Evolutionary conservation across 2,113 vertebrate species (phyloP).

Genomic region (Gavialis gangeticus): DNA sequence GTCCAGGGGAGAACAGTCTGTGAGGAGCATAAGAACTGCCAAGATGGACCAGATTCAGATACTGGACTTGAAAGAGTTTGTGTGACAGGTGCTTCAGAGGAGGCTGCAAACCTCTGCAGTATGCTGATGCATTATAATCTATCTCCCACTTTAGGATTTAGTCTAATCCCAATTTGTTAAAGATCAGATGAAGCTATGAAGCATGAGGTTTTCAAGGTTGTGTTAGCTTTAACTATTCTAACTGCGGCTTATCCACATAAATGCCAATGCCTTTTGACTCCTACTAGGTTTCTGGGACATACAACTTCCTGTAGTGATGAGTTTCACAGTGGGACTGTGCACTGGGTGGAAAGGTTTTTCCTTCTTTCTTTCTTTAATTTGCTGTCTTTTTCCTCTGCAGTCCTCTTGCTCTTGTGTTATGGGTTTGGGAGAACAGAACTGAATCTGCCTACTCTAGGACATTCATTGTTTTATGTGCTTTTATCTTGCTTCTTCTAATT

Average conservation of each 20-base stretch:
- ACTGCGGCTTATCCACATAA: neutral
- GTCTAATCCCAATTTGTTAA: neutral
- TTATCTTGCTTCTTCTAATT: neutral
- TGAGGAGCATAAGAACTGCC: too few species aligned
- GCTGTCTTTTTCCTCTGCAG: fast-evolving
- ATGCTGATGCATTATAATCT: neutral
- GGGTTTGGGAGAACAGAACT: neutral
- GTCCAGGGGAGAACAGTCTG: too few species aligned
- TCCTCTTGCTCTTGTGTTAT: neutral
- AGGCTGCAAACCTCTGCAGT: neutral
- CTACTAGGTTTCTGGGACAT: fast-evolving
- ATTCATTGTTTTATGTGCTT: neutral
- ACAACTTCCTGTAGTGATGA: neutral
- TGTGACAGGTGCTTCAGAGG: neutral
- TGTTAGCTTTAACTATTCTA: neutral
- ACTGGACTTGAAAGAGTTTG: too few species aligned
- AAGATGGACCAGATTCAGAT: too few species aligned
- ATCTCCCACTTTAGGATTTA: neutral
- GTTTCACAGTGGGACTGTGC: too few species aligned
- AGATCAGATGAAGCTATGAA: neutral
- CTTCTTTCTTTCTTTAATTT: too few species aligned
- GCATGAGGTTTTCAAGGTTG: neutral
- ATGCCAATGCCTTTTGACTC: neutral
- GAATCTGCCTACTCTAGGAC: neutral
- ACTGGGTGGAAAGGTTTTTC: too few species aligned